Base-by-base conservation (phyloP, 2,797 vertebrate species). In the Onychomys torridus region DNA sequence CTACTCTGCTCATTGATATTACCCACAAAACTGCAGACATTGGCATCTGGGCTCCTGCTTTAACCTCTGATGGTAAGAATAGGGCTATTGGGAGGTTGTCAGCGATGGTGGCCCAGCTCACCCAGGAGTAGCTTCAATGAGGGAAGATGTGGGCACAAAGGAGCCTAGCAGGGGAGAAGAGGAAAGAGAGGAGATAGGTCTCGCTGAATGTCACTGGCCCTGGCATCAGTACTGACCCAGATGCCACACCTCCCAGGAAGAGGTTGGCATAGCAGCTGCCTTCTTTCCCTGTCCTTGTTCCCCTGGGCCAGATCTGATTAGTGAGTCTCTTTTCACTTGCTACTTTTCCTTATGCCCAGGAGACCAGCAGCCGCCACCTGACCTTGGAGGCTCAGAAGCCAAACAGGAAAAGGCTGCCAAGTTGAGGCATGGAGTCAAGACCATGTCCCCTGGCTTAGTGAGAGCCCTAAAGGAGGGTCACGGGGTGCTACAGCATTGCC, bases 181-280 rank as follows among this genome's bases (percentile, higher is more conserved):
- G 63, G 25, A 78, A 79, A 69, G 32, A 57, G 40, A 57, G 32
- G 67, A 57, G 32, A 14, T 11, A 32, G 83, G 17, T 63, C 73
- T 89, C 49, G 29, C 93, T 91, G 43, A 93, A 76, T 73, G 85
- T 25, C 52, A 25, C 57, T 90, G 52, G 75, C 69, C 46, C 43
- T 34, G 32, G 65, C 82, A n/a, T 93, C 49, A 61, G 40, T 73
- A 55, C 19, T 32, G 57, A 73, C 61, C 67, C 88, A 63, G 40
- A 71, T 25, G 29, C 32, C 19, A 32, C 2, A 25, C 37, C 37
- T 78, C 82, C 52, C 0, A 5, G 59, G 67, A 88, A 90, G 75
- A 96, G 46, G 81, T 37, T 91, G 81, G 91, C 90, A 96, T 88
- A 77, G 92, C 90, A 97, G 88, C 76, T 0, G 0, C 84, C 90